Conservation (phyloP, 2,888 invertebrate species). For the Heliconius charithonia region DNA sequence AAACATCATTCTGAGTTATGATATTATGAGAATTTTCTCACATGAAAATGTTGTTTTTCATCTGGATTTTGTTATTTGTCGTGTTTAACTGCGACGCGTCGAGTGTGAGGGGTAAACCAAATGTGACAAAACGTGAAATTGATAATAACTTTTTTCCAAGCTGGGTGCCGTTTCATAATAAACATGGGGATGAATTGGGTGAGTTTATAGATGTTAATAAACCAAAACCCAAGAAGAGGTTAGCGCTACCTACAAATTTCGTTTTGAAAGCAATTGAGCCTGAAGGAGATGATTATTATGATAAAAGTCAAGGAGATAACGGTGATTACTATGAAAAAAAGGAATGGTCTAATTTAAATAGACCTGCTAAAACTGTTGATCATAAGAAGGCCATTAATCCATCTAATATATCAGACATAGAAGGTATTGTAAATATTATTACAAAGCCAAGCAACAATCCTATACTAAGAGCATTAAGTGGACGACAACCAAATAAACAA, state of each 20-base stretch:
- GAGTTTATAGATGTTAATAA: slow-evolving; percentile 67
- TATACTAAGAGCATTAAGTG: slow-evolving; percentile 52
- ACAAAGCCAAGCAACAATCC: slow-evolving; percentile 55
- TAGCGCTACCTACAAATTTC: slow-evolving; percentile 71
- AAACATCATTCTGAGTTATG: slow-evolving; percentile 50
- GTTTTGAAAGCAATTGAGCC: slow-evolving; percentile 65
- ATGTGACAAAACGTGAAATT: slow-evolving; percentile 66
- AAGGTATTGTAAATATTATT: slow-evolving; percentile 69
- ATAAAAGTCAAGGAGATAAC: slow-evolving; percentile 66
- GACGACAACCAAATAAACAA: slow-evolving; percentile 32
- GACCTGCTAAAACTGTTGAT: slow-evolving; percentile 52
- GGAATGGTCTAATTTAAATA: slow-evolving; percentile 71
- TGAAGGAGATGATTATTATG: slow-evolving; percentile 67
- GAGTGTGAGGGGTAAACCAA: slow-evolving; percentile 65
- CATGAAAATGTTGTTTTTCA: slow-evolving; percentile 49
- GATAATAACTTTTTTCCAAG: slow-evolving; percentile 70
- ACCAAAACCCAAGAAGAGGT: slow-evolving; percentile 70
- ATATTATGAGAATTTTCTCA: slow-evolving; percentile 50
- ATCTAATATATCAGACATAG: slow-evolving; percentile 61
- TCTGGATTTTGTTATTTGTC: slow-evolving; percentile 50
- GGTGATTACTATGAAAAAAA: slow-evolving; percentile 75
- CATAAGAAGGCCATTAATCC: slow-evolving; percentile 43
- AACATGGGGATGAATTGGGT: slow-evolving; percentile 70
- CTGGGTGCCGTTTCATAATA: slow-evolving; percentile 79
- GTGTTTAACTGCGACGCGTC: slow-evolving; percentile 56